Percentiles rank a stretch among this genome's conserved stretches.
Evolutionary conservation across 2,888 invertebrate genomes (phyloP).

Genomic region (Ormyrus pomaceus): DNA sequence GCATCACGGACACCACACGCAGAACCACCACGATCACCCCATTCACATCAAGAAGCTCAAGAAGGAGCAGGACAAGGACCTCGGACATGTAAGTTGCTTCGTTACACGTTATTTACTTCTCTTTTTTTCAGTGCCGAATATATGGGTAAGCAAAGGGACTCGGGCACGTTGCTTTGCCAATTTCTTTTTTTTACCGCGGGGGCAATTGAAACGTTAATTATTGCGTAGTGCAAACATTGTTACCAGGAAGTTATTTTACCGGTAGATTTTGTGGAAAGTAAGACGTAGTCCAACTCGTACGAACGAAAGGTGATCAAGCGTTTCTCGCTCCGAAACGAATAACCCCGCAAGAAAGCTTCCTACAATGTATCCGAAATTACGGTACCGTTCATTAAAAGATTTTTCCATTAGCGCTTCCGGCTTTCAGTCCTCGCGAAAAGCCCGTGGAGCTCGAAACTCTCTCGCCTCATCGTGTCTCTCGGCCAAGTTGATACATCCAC

Average conservation of each 20-base stretch:
- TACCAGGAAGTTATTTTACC: too few species aligned
- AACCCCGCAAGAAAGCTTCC: neutral
- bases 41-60: constrained; percentile 81
- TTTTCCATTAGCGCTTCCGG: too few species aligned
- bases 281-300: too few species aligned
- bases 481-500: constrained; percentile 3
- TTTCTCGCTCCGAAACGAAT: too few species aligned
- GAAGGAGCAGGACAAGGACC: constrained; percentile 87
- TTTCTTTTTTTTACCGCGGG: too few species aligned
- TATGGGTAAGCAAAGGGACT: neutral
- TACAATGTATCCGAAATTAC: neutral
- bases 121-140: neutral
- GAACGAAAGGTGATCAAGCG: too few species aligned
- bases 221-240: too few species aligned
- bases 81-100: constrained; percentile 82
- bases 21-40: constrained; percentile 73
- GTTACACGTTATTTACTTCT: neutral
- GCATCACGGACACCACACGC: constrained; percentile 79
- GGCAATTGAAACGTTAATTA: too few species aligned
- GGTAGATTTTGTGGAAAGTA: too few species aligned
- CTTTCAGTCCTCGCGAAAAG: too few species aligned
- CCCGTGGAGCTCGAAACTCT: too few species aligned
- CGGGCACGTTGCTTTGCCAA: neutral
- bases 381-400: too few species aligned
- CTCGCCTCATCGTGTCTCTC: neutral